Conservation (phyloP, 2,888 invertebrate species). For the Melieria picta region DNA sequence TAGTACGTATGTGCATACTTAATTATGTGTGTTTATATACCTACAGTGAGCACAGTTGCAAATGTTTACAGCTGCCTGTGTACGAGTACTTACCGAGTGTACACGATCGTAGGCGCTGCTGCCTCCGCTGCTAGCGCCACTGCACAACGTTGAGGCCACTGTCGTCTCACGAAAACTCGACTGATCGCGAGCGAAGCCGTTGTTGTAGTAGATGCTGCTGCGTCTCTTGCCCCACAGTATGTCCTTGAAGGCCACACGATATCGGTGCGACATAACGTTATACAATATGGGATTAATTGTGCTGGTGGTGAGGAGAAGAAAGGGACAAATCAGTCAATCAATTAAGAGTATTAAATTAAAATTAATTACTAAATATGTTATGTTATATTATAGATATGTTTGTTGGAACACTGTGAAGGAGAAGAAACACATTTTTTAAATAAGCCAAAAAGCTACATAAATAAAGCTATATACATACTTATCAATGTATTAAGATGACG, state of each 20-base stretch:
- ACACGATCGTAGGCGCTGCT: constrained; percentile 51
- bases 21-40: too few species aligned
- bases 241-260: constrained; percentile 80
- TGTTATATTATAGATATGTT: not conserved
- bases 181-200: constrained; percentile 70
- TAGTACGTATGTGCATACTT: not conserved
- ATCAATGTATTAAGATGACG: too few species aligned
- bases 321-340: not conserved
- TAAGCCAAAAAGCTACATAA: too few species aligned
- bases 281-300: constrained; percentile 89
- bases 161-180: constrained; percentile 73
- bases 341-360: too few species aligned
- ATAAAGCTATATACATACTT: too few species aligned
- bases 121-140: constrained; percentile 41
- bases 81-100: constrained; percentile 48
- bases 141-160: constrained; percentile 54
- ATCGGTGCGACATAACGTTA: constrained; percentile 82
- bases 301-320: constrained; percentile 60
- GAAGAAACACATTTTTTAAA: too few species aligned
- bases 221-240: constrained; percentile 74
- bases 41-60: too few species aligned
- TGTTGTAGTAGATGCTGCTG: constrained; percentile 64
- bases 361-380: not conserved
- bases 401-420: not conserved
- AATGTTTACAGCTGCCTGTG: not conserved